Evolutionary conservation across 1,140 invertebrate species (phyloP).

Genomic region (Caerostris extrusa): DNA sequence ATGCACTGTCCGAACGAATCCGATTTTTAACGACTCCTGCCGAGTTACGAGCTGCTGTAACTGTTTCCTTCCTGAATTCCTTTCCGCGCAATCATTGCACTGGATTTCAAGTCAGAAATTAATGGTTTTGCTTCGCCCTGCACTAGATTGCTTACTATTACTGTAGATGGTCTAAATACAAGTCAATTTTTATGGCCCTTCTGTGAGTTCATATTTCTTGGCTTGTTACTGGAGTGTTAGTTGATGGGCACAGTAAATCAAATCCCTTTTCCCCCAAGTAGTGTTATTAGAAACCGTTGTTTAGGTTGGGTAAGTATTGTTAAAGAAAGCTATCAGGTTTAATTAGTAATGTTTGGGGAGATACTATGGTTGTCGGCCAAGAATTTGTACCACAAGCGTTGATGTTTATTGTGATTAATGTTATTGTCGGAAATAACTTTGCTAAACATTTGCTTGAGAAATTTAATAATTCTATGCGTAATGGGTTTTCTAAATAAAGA

Average conservation of each 20-base stretch:
- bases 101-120: slow-evolving; percentile 15
- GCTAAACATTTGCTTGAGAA: too few species aligned
- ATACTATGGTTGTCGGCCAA: too few species aligned
- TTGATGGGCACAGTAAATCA: background rate
- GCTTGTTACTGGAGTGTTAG: background rate
- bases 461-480: too few species aligned
- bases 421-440: too few species aligned
- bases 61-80: background rate
- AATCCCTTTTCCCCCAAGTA: background rate
- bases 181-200: slow-evolving; percentile 28
- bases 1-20: background rate
- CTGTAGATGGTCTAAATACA: background rate
- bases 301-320: too few species aligned
- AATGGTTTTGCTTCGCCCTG: background rate
- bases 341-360: too few species aligned
- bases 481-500: too few species aligned
- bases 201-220: background rate
- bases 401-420: too few species aligned
- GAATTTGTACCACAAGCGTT: too few species aligned
- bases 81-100: background rate
- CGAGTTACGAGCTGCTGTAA: background rate
- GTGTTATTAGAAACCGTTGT: too few species aligned
- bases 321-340: too few species aligned
- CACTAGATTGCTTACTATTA: slow-evolving; percentile 14
- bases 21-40: background rate